Conservation (phyloP, 2,113 vertebrate genomes). For the Vidua macroura region DNA sequence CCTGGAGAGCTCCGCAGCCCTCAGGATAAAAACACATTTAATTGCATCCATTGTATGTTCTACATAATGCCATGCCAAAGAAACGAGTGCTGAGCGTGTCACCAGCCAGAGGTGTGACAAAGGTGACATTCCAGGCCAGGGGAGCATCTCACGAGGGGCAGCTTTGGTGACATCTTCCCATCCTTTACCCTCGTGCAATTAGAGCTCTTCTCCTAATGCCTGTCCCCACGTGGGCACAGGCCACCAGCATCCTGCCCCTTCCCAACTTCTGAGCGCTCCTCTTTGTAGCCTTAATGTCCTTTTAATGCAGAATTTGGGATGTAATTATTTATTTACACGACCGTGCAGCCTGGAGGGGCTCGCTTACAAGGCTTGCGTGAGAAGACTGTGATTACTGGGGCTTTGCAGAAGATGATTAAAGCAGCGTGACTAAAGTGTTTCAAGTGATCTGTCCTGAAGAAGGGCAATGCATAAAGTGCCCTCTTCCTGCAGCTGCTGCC, state of each 20-base stretch:
- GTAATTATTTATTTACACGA: constrained; percentile 61
- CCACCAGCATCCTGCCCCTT: constrained; percentile 6
- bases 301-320: constrained; percentile 21
- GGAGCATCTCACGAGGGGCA: background rate
- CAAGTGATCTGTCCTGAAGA: constrained; percentile 43
- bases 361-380: background rate
- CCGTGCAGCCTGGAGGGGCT: constrained; percentile 25
- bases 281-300: constrained; percentile 7
- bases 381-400: constrained; percentile 7
- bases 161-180: background rate
- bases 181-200: background rate
- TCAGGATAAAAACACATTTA: background rate
- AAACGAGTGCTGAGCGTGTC: background rate
- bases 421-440: constrained; percentile 47
- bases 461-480: constrained; percentile 17
- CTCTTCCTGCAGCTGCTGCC: constrained; percentile 54
- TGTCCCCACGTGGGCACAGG: background rate
- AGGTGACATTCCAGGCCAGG: background rate
- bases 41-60: background rate
- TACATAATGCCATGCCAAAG: background rate
- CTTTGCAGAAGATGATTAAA: constrained; percentile 41
- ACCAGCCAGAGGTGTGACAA: background rate
- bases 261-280: background rate
- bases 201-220: background rate
- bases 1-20: background rate